These are phyloP conservation scores for Zoanthus sansibaricus DNA, from an alignment of 92 coral and sea anemone species.

Conservation along the genomic window DNA sequence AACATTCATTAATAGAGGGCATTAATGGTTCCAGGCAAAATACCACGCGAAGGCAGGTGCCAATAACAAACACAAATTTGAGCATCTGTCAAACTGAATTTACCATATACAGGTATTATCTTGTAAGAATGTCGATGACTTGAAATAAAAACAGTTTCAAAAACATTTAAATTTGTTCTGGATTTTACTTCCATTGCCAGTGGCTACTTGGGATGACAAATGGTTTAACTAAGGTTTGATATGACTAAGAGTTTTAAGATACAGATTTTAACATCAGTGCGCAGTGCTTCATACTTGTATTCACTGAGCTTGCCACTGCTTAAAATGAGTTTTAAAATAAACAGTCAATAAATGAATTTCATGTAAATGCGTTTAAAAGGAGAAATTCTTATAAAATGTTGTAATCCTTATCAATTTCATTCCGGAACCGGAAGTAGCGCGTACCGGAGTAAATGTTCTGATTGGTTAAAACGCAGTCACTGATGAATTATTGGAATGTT, in stretches of 20 bases:
- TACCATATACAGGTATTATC: conserved; percentile 1
- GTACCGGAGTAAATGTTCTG: conserved; percentile 6
- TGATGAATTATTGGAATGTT: conserved; percentile 47
- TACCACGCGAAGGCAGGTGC: too few species aligned
- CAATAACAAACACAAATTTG: background rate
- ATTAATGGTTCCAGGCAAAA: too few species aligned
- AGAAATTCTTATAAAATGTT: background rate
- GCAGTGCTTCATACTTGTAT: background rate
- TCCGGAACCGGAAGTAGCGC: conserved; percentile 39
- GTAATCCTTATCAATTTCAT: background rate
- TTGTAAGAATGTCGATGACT: conserved; percentile 24
- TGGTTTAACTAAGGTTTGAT: conserved; percentile 10
- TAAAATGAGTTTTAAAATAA: background rate
- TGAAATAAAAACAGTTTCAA: conserved; percentile 9
- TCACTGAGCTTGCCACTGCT: background rate
- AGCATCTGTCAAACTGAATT: conserved; percentile 38
- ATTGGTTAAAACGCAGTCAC: conserved; percentile 34
- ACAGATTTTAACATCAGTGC: background rate
- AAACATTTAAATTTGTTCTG: conserved; percentile 3
- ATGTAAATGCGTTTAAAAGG: background rate
- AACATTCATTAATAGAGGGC: too few species aligned
- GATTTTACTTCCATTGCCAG: background rate
- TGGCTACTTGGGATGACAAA: background rate
- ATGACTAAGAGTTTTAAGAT: too few species aligned
- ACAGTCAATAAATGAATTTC: background rate